These are phyloP conservation scores for Parazoanthus atlanticus DNA, from an alignment of 92 coral and sea anemone species.

Conservation along the genomic window DNA sequence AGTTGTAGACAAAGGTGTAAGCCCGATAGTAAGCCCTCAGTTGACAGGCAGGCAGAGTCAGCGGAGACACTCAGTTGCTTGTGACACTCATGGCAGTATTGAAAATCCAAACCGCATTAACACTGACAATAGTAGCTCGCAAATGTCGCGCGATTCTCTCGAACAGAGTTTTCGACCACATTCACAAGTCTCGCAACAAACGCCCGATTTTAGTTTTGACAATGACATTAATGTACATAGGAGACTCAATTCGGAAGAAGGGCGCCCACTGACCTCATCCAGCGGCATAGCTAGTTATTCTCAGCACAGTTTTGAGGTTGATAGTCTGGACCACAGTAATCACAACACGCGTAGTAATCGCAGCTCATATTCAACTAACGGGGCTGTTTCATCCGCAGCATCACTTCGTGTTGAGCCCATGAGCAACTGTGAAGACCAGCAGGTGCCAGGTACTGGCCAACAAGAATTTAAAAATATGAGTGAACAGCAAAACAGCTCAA, in stretches of 20 bases:
- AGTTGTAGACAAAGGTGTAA: slow-evolving; percentile 66
- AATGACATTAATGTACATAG: not conserved
- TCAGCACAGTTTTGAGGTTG: slow-evolving; percentile 43
- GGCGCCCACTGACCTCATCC: slow-evolving; percentile 35
- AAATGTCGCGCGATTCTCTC: slow-evolving; percentile 13
- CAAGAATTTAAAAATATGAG: not conserved
- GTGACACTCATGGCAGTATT: not conserved
- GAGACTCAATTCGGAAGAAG: not conserved
- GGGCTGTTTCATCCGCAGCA: not conserved
- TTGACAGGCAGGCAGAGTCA: not conserved
- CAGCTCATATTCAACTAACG: not conserved
- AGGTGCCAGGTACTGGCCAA: not conserved
- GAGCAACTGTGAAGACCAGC: not conserved
- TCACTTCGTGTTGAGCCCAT: slow-evolving; percentile 7
- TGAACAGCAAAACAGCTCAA: not conserved
- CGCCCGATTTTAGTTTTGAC: not conserved
- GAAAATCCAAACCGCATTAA: not conserved
- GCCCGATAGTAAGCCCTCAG: slow-evolving; percentile 52
- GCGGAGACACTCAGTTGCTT: not conserved
- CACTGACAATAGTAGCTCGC: not conserved
- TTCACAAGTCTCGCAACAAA: not conserved
- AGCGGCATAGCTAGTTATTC: slow-evolving; percentile 63
- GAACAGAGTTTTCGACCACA: slow-evolving; percentile 12
- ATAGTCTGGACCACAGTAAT: slow-evolving; percentile 41
- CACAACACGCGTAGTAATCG: slow-evolving; percentile 5